Conservation (phyloP, 2,113 vertebrate genomes). For the Apeltes quadracus region DNA sequence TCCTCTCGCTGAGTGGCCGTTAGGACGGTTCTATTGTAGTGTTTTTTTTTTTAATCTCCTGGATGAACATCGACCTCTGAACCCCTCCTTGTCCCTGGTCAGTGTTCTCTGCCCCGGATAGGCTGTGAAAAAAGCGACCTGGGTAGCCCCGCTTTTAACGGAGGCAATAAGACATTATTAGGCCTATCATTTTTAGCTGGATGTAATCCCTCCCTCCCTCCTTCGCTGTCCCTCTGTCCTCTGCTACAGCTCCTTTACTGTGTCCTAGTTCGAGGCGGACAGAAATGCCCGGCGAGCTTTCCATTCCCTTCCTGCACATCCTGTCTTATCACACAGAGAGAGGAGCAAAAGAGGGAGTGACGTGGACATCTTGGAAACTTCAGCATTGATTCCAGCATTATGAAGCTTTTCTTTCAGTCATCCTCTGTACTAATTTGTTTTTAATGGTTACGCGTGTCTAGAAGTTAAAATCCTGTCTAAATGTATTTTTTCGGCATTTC, state of each 20-base stretch:
- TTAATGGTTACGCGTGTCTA: not conserved
- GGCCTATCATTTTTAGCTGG: slow-evolving; percentile 27
- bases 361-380: not conserved
- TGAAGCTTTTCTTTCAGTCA: not conserved
- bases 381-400: not conserved
- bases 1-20: slow-evolving; percentile 27
- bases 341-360: not conserved
- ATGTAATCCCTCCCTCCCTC: slow-evolving; percentile 27
- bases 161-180: slow-evolving; percentile 27
- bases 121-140: slow-evolving; percentile 26
- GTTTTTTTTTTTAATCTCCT: slow-evolving; percentile 56
- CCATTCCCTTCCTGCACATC: slow-evolving; percentile 1
- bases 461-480: not conserved
- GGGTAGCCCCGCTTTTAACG: not conserved
- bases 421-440: not conserved
- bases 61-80: slow-evolving; percentile 70
- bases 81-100: slow-evolving; percentile 53
- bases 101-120: slow-evolving; percentile 34
- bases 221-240: slow-evolving; percentile 21
- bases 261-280: slow-evolving; percentile 41
- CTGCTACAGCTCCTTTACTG: slow-evolving; percentile 9
- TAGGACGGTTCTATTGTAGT: slow-evolving; percentile 14
- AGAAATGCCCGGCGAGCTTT: not conserved
- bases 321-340: slow-evolving; percentile 30
- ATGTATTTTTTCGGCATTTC: not conserved